A percentile compares a stretch with the other conserved stretches of the same genome.
Evolutionary conservation across 2,888 invertebrate species (phyloP).

Genomic region (Margaritifera margaritifera): DNA sequence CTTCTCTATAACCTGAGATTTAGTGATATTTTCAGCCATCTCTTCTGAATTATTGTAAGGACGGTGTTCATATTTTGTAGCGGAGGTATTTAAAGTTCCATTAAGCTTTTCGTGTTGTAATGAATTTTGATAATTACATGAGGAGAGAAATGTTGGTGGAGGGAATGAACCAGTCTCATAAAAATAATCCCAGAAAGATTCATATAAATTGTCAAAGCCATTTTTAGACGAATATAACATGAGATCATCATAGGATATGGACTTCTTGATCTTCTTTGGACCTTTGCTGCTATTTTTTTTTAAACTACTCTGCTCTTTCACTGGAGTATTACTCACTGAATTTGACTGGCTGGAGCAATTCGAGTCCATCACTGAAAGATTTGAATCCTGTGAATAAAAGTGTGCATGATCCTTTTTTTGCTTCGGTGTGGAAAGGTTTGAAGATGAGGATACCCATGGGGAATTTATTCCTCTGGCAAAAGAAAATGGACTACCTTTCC

Average conservation of each 20-base stretch:
- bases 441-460: slow-evolving; percentile 32
- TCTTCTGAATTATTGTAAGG: no score
- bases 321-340: slow-evolving; percentile 18
- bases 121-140: slow-evolving; percentile 1
- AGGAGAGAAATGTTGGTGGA: slow-evolving; percentile 43
- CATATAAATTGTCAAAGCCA: slow-evolving; percentile 47
- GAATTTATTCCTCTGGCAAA: slow-evolving; percentile 6
- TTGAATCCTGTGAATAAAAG: slow-evolving; percentile 37
- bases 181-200: slow-evolving; percentile 64
- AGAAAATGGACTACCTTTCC: neutral
- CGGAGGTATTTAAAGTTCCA: no score
- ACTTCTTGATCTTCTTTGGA: slow-evolving; percentile 24
- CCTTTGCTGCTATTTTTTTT: slow-evolving; percentile 9
- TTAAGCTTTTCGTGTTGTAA: no score
- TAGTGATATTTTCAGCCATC: no score
- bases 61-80: no score
- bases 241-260: slow-evolving; percentile 45
- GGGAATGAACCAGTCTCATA: slow-evolving; percentile 61
- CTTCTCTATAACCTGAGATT: no score
- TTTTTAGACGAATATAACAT: slow-evolving; percentile 41
- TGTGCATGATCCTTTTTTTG: slow-evolving; percentile 18
- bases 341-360: slow-evolving; percentile 18
- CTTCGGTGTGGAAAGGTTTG: slow-evolving; percentile 33
- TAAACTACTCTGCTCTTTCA: slow-evolving; percentile 14
- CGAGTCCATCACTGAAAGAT: slow-evolving; percentile 27